Base-by-base conservation (phyloP, 2,888 invertebrate genomes). In the Scrobipalpa costella region DNA sequence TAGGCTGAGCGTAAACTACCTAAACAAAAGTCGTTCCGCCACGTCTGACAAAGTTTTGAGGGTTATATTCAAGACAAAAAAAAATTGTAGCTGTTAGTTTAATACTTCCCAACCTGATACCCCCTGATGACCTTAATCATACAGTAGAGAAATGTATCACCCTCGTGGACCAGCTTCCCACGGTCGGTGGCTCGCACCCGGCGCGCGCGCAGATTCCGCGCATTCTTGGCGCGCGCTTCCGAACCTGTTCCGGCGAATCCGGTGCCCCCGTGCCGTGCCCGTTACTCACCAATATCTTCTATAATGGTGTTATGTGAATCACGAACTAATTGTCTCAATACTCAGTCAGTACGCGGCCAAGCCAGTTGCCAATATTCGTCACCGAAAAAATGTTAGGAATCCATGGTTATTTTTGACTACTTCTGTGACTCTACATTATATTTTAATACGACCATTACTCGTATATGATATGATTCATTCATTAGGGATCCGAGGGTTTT, bases 221-320 rank as follows among this genome's bases (percentile, higher is more conserved):
- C 64, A 64, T 64, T 57, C 63, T 64, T 64, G 67, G 65, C 65
- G 64, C 64, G 63, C 34, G 57, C 63, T 63, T 65, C 65, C 64
- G 60, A 65, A 63, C 65, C 60, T 15, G 64, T 64, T 64, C 64
- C 64, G 57, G 19, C 19, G 44, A 44, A 44, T 52, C 38, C 50
- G 36, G 21, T n/a, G 15, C 6, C 33, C n/a, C 33, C 13, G 5
- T 7, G 44, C 40, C 27, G 55, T 11, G 7, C 9, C 52, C 59
- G 59, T 59, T 59, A 59, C 59, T 49, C 60, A 60, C 34, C 6
- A 38, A 49, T 44, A n/a, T 55, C 55, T 15, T 55, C 27, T 55
- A 55, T 21, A 52, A 21, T 52, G 50, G 21, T 27, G 21, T 52
- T 52, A 50, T 27, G 40, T 67, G 64, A 67, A 50, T 67, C 67